phyloP scores from a whole-genome alignment of 2,888 invertebrate genomes.

The Neoascia interrupta region DNA sequence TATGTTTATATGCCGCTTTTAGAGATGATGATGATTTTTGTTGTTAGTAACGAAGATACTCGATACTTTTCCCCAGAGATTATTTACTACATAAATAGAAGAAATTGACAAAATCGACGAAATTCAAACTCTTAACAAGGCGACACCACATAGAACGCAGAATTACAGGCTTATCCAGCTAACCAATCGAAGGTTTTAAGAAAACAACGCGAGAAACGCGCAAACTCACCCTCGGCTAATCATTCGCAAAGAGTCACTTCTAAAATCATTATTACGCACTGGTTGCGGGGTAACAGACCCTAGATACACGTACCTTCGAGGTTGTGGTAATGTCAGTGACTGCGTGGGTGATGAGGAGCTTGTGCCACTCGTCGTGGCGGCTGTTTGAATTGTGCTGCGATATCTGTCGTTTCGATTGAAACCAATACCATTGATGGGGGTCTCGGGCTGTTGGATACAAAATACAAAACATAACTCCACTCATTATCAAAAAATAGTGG shows the following conservation, averaged over 20 bases:
- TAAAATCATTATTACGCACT: constrained; percentile 79
- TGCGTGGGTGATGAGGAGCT: constrained; percentile 7
- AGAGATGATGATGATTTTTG: neutral
- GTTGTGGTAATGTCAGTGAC: constrained; percentile 56
- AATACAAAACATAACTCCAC: constrained; percentile 4
- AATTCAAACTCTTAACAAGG: constrained; percentile 28
- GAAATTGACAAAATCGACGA: constrained; percentile 3
- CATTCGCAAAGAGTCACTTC: constrained; percentile 70
- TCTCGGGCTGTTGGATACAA: constrained; percentile 69
- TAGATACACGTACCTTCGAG: constrained; percentile 81
- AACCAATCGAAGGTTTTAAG: constrained; percentile 20
- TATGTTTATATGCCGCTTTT: neutral
- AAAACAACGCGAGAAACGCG: constrained; percentile 17
- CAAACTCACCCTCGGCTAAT: constrained; percentile 79
- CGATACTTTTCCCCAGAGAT: neutral
- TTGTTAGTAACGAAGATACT: constrained; percentile 11
- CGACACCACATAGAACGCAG: constrained; percentile 43
- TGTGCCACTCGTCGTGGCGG: constrained; percentile 62
- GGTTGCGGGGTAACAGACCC: constrained; percentile 83
- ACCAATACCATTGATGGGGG: constrained; percentile 61
- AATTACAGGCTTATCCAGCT: constrained; percentile 3
- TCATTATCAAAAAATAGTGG: neutral
- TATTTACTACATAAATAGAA: constrained; percentile 6
- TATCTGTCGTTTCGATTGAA: constrained; percentile 76
- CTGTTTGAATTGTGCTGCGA: constrained; percentile 76